phyloP scores from a whole-genome alignment of 2,888 invertebrate species.

The Drosophila subquinaria region DNA sequence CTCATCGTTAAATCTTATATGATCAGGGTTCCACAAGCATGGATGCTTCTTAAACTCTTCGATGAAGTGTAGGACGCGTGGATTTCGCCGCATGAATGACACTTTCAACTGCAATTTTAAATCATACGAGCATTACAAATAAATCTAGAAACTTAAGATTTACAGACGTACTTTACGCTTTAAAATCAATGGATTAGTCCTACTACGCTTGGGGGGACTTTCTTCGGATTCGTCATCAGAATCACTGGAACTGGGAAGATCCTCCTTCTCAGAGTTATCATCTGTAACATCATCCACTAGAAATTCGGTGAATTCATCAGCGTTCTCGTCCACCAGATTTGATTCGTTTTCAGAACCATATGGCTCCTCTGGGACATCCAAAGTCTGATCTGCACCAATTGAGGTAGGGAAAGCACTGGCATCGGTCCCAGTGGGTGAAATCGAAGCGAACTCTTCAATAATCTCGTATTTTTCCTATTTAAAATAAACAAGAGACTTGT shows the following conservation, averaged over 20 bases:
- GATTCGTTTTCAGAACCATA: conserved; percentile 3
- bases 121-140: neutral
- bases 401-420: neutral
- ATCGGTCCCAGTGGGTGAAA: neutral
- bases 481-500: neutral
- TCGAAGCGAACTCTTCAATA: neutral
- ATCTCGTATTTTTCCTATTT: conserved; percentile 19
- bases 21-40: conserved; percentile 46
- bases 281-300: neutral
- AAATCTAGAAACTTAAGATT: neutral
- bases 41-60: conserved; percentile 42
- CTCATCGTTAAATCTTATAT: conserved; percentile 11
- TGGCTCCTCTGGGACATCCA: neutral
- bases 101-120: conserved; percentile 38
- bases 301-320: neutral
- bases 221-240: conserved; percentile 22
- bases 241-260: conserved; percentile 2
- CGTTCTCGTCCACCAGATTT: neutral
- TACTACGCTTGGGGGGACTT: conserved; percentile 4
- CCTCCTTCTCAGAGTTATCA: conserved; percentile 1
- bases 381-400: neutral
- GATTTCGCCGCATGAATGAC: conserved; percentile 35
- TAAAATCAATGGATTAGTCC: conserved; percentile 20
- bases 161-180: conserved; percentile 28
- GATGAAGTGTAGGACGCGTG: conserved; percentile 39